Percentiles rank a stretch among this genome's conserved stretches.
Conservation (phyloP, 2,888 invertebrate species). For the Suillia variegata region DNA sequence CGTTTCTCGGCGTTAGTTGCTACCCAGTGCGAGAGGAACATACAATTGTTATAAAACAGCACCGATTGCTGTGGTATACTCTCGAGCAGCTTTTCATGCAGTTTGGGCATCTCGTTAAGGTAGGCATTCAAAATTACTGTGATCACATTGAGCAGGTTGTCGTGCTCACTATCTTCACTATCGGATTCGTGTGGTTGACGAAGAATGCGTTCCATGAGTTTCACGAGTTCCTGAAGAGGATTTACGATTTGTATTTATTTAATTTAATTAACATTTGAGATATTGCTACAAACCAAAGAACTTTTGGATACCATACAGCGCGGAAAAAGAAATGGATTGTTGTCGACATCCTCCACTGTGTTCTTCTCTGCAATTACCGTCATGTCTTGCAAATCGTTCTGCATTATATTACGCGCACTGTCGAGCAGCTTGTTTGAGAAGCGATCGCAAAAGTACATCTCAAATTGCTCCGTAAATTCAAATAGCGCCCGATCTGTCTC, state of each 20-base stretch:
- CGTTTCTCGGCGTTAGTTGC: slow-evolving; percentile 64
- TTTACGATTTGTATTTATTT: slow-evolving; percentile 7
- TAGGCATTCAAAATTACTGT: slow-evolving; percentile 73
- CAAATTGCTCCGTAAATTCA: slow-evolving; percentile 75
- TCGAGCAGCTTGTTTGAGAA: slow-evolving; percentile 74
- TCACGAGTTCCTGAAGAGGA: slow-evolving; percentile 52
- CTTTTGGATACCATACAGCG: slow-evolving; percentile 60
- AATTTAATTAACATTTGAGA: background rate
- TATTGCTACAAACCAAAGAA: slow-evolving; percentile 53
- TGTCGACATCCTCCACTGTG: slow-evolving; percentile 37
- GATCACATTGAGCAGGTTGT: slow-evolving; percentile 37
- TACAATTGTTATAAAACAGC: slow-evolving; percentile 89
- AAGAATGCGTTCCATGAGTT: slow-evolving; percentile 56
- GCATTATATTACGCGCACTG: slow-evolving; percentile 74
- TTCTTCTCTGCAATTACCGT: slow-evolving; percentile 65
- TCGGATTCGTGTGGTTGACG: slow-evolving; percentile 38
- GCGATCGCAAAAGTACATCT: slow-evolving; percentile 76
- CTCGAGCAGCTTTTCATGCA: slow-evolving; percentile 79
- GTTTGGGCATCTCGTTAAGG: slow-evolving; percentile 75
- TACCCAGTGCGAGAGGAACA: slow-evolving; percentile 82
- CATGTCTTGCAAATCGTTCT: slow-evolving; percentile 79
- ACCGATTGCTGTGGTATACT: slow-evolving; percentile 87
- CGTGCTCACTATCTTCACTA: slow-evolving; percentile 33
- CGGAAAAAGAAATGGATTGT: slow-evolving; percentile 55
- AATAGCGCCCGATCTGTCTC: slow-evolving; percentile 66